Evolutionary conservation across 1,140 invertebrate species (phyloP), one percentile per base, ranked within the genome.

Genomic region (Drosophila quadrilineata): DNA sequence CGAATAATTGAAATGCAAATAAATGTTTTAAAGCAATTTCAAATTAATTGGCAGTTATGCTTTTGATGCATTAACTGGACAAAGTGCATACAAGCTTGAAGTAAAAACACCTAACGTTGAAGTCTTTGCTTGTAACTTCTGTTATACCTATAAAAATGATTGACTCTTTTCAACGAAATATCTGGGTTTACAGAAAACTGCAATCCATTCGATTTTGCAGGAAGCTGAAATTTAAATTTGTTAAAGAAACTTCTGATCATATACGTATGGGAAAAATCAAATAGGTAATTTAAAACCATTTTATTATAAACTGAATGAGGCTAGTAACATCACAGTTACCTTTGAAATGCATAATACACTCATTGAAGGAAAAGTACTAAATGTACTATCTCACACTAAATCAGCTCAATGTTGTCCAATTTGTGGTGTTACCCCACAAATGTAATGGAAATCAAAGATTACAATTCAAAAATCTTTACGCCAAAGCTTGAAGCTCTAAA

Each of bases 131-230:
- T n/a, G n/a, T n/a, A n/a, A n/a, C n/a, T n/a, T n/a, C n/a, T n/a
- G n/a, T n/a, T n/a, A n/a, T n/a, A n/a, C n/a, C n/a, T n/a, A n/a
- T n/a, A n/a, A n/a, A n/a, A n/a, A n/a, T n/a, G n/a, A n/a, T n/a
- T n/a, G n/a, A n/a, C n/a, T n/a, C n/a, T n/a, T n/a, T n/a, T n/a
- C n/a, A n/a, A n/a, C n/a, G n/a, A n/a, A n/a, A n/a, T n/a, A n/a
- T n/a, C n/a, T n/a, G n/a, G 59, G 31, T 22, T 24, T 46, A 49
- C 49, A 46, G 10, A 26, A 36, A 24, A 38, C 41, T 52, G 9
- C 50, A 64, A 29, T 54, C 52, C 24, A 40, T 49, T 6, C 22
- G 43, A 56, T 56, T 64, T 53, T 56, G 59, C 31, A 53, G 49
- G 16, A 21, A 49, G 29, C 17, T 65, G 3, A 43, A 50, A 65